phyloP scores from a whole-genome alignment of 2,113 vertebrate genomes.

The Ploceus nigricollis region DNA sequence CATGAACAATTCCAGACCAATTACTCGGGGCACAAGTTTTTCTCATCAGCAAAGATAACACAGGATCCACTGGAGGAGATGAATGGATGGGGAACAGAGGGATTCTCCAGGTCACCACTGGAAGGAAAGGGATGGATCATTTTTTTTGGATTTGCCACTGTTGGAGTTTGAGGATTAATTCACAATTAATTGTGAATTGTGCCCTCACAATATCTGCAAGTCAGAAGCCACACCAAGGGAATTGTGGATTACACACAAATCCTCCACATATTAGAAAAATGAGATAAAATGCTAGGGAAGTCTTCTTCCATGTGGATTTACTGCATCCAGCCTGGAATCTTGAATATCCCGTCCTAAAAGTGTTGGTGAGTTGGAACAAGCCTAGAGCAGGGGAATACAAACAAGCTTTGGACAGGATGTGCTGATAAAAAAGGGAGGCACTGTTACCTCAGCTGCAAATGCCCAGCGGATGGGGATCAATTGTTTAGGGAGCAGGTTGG shows the following conservation, averaged over 20 bases:
- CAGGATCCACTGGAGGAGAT: not conserved
- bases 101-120: not conserved
- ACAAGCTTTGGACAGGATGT: conserved; percentile 11
- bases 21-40: not conserved
- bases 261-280: not conserved
- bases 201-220: not conserved
- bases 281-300: not conserved
- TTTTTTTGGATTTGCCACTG: not conserved
- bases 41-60: conserved; percentile 2
- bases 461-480: not conserved
- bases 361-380: not conserved
- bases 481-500: not conserved
- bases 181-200: too few species aligned
- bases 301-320: not conserved
- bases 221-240: not conserved
- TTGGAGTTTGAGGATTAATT: not conserved
- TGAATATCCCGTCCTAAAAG: not conserved
- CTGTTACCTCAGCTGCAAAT: conserved; percentile 38
- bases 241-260: not conserved
- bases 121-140: not conserved
- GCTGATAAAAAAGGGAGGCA: conserved; percentile 38
- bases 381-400: not conserved
- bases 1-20: not conserved
- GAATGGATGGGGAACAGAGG: not conserved
- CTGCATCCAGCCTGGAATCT: not conserved